Conservation (phyloP, 1,140 invertebrate species). For the Monomorium pharaonis region DNA sequence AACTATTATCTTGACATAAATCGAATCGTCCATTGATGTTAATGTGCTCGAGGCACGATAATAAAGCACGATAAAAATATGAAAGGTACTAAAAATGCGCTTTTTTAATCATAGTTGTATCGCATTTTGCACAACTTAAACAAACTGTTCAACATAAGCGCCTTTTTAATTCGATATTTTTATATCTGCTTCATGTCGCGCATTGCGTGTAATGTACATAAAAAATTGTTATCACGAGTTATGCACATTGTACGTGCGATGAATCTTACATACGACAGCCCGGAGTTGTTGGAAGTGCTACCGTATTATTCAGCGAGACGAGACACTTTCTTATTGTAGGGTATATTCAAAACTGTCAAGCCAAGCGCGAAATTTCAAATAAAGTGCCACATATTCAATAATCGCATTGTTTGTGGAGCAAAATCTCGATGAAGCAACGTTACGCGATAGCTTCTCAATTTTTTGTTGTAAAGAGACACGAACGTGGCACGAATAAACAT, state of each 20-base stretch:
- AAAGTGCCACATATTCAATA: neutral
- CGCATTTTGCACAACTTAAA: neutral
- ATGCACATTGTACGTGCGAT: neutral
- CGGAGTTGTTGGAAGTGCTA: neutral
- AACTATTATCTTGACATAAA: neutral
- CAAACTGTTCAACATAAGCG: neutral
- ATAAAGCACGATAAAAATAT: neutral
- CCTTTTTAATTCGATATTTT: neutral
- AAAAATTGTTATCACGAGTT: constrained; percentile 17
- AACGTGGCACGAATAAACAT: neutral
- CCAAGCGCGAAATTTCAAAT: neutral
- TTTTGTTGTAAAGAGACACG: neutral
- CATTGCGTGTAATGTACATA: neutral
- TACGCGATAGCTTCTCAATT: neutral
- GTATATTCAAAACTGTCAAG: constrained; percentile 9
- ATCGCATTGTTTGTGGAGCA: neutral
- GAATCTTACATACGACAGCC: constrained; percentile 24
- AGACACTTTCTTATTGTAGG: neutral
- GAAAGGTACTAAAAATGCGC: neutral
- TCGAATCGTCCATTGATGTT: neutral
- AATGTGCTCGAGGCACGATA: neutral
- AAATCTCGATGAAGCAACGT: neutral
- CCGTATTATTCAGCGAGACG: constrained; percentile 4
- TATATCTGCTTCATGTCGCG: neutral
- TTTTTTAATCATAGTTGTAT: too few relatives aligned